Base-by-base conservation (phyloP, 2,888 invertebrate species). In the Microdon myrmicae region DNA sequence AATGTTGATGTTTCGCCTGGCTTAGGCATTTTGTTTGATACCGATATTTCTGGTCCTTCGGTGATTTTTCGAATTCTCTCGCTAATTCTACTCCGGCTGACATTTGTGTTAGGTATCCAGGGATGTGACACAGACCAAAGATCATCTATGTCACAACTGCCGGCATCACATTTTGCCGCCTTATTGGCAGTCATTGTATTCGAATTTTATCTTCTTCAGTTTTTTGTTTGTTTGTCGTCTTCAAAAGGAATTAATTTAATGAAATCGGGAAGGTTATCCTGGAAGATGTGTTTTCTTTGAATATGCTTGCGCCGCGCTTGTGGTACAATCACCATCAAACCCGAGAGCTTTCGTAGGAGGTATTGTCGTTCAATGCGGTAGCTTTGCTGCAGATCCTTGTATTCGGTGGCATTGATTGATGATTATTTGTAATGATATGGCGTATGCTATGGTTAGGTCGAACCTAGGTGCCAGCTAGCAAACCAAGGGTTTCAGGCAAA, bases 111-210 rank as follows among this genome's bases (percentile, higher is more conserved):
- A 9, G 45, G 10, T 5, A 6, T 22, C 16, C 32, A 16, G 35
- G 35, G 14, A 3, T 34, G 4, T 16, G 47, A 8, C 7, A 17
- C 14, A 17, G 53, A 39, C 44, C 44, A 59, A n/a, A n/a, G n/a
- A n/a, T n/a, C n/a, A n/a, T n/a, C n/a, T n/a, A n/a, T n/a, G 38
- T 64, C 49, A 59, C 41, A 49, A 22, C 58, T 54, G 39, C 53
- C 56, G 51, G 47, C 61, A 41, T 60, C 66, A 47, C 43, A 51
- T 48, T 64, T 51, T 64, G 61, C 68, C 58, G 61, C 61, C 64
- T 67, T 51, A 54, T 70, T 69, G 67, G 68, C 69, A 70, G 68
- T 70, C 69, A 70, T 70, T 66, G 55, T 68, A 20, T 45, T 20
- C 43, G 3, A 44, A 51, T 48, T 66, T 59, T 43, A 45, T 59